Base-by-base conservation (phyloP, 2,797 vertebrate genomes). In the Rallus crepitans region DNA sequence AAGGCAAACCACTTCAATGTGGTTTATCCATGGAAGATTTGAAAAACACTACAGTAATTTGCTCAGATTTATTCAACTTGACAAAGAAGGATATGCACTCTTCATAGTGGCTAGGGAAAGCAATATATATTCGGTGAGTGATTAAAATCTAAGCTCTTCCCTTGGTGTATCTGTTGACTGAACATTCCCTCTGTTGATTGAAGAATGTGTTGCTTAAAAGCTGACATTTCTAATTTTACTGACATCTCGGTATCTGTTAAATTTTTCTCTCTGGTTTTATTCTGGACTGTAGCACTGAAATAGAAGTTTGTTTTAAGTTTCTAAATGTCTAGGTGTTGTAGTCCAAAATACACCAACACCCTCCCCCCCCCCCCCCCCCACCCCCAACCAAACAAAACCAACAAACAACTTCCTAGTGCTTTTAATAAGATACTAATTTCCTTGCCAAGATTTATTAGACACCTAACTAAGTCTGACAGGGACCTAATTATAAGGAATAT, bases 21-120 rank as follows among this genome's bases (percentile, higher is more conserved):
- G 39, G 24, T 57, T 91, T 84, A 73, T 70, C 70, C 9, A 7
- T 76, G 24, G 23, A 79, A 87, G 48, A 73, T 63, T 52, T 87
- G 66, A 89, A 93, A 87, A 94, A 63, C 52, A 28, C 24, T 56
- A 11, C 2, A 70, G 52, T 80, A 59, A 85, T 52, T 91, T 87
- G n/a, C 39, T 77, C 42, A 68, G 57, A 64, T 88, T 87, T 96
- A 91, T 87, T 78, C 56, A 85, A 13, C 37, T 39, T 89, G 84
- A 73, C 37, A 50, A 75, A 94, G 79, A 87, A 73, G 27, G 35
- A 42, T 85, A 57, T 24, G 10, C 12, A 12, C 2, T 64, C 40
- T 80, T 82, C 5, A 1, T 30, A 68, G 69, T 60, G 35, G 45
- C 66, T 79, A 21, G 65, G 39, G 64, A 87, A 85, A 65, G 37